Conservation (phyloP, 1,140 invertebrate species). For the Neuroterus valhalla region DNA sequence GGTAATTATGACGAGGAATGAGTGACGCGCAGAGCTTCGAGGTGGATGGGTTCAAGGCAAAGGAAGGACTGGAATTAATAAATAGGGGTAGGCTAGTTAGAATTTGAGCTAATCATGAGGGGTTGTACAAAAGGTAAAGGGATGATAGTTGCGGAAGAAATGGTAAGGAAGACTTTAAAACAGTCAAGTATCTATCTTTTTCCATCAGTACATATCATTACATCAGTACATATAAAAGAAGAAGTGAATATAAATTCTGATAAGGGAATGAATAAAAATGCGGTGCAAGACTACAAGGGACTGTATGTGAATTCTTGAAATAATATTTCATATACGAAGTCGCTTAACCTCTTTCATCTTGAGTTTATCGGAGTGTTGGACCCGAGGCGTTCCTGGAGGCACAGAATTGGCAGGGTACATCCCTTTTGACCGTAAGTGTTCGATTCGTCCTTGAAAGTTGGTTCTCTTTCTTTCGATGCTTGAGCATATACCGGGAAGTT, state of each 20-base stretch:
- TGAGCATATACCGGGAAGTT: slow-evolving; percentile 1
- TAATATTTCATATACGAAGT: not conserved
- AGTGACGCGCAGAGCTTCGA: no score
- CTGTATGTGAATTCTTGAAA: slow-evolving; percentile 4
- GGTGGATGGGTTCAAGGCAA: no score
- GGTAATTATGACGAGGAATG: no score
- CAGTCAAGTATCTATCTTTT: no score
- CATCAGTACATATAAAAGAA: not conserved
- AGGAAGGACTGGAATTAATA: no score
- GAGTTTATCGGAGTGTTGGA: not conserved
- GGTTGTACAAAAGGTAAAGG: no score
- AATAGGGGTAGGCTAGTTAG: no score
- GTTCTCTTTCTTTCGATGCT: slow-evolving; percentile 2
- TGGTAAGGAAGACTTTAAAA: no score
- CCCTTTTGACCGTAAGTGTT: slow-evolving; percentile 2
- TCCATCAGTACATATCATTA: no score
- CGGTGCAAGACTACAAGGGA: not conserved
- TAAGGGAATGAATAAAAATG: not conserved
- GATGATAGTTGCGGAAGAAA: no score
- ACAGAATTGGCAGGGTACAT: slow-evolving; percentile 6
- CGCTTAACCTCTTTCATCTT: slow-evolving; percentile 13
- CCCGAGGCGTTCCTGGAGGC: not conserved
- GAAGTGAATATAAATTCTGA: not conserved
- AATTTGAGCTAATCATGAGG: no score
- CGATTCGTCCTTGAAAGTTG: slow-evolving; percentile 14